Percentiles rank a stretch among this genome's conserved stretches.
phyloP scores from a whole-genome alignment of 1,140 invertebrate genomes.

The Pantala flavescens region DNA sequence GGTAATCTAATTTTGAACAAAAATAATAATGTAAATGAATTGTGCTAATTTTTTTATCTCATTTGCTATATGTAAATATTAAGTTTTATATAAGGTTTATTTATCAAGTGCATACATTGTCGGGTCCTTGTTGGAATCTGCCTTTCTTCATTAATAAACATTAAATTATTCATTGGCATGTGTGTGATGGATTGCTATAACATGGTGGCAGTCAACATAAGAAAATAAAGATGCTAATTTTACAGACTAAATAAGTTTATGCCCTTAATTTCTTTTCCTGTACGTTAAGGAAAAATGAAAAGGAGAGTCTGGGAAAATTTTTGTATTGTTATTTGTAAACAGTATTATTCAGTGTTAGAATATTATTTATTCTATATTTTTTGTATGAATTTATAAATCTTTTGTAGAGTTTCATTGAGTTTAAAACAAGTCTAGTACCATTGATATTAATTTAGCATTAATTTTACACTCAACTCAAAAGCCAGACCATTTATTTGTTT shows the following conservation, averaged over 20 bases:
- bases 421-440: no score
- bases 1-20: constrained; percentile 4
- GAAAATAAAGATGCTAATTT: constrained; percentile 6
- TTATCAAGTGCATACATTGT: constrained; percentile 2
- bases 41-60: constrained; percentile 5
- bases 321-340: no score
- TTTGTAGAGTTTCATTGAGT: no score
- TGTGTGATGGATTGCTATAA: constrained; percentile 5
- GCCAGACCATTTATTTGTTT: no score
- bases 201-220: constrained; percentile 4
- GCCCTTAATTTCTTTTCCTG: not conserved
- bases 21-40: constrained; percentile 5
- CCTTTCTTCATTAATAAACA: not conserved
- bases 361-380: no score
- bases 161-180: constrained; percentile 10
- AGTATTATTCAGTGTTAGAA: no score
- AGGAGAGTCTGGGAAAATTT: no score
- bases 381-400: no score
- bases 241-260: not conserved
- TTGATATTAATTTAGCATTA: no score
- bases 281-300: no score
- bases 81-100: constrained; percentile 11
- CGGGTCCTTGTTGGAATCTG: not conserved
- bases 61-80: constrained; percentile 4
- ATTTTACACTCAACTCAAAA: no score